These are phyloP conservation scores for Hartigia nigra DNA, from an alignment of 2,888 invertebrate species.

Conservation along the genomic window DNA sequence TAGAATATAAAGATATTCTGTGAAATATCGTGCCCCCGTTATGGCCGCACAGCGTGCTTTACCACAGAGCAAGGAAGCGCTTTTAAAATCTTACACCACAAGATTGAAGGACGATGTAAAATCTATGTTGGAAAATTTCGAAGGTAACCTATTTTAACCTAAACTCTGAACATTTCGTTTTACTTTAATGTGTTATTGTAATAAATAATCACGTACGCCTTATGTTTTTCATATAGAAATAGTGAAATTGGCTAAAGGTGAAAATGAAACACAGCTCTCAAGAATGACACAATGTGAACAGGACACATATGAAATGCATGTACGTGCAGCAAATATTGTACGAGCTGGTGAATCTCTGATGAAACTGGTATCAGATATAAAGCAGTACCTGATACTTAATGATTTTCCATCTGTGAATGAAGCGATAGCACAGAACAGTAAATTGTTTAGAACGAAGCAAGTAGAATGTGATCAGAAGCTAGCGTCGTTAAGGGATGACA, in stretches of 20 bases:
- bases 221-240: constrained; percentile 74
- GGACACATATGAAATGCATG: constrained; percentile 97
- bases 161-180: constrained; percentile 13
- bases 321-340: constrained; percentile 95
- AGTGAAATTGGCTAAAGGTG: constrained; percentile 87
- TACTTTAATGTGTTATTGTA: constrained; percentile 11
- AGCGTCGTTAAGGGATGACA: constrained; percentile 91
- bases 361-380: constrained; percentile 97
- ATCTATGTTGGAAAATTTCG: constrained; percentile 97
- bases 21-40: not conserved
- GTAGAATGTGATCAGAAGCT: constrained; percentile 93
- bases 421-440: constrained; percentile 93
- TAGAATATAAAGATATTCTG: not conserved
- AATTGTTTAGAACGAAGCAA: constrained; percentile 89
- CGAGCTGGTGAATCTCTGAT: constrained; percentile 96
- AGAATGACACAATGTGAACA: constrained; percentile 94
- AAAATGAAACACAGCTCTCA: constrained; percentile 90
- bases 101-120: constrained; percentile 96
- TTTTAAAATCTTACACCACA: constrained; percentile 94
- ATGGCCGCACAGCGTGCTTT: constrained; percentile 70
- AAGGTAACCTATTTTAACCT: constrained; percentile 72
- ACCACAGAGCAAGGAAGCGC: constrained; percentile 94
- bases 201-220: constrained; percentile 5
- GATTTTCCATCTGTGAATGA: constrained; percentile 99
- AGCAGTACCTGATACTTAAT: constrained; percentile 96